These are phyloP conservation scores for Allacma fusca DNA, from an alignment of 2,888 invertebrate species.

Conservation along the genomic window DNA sequence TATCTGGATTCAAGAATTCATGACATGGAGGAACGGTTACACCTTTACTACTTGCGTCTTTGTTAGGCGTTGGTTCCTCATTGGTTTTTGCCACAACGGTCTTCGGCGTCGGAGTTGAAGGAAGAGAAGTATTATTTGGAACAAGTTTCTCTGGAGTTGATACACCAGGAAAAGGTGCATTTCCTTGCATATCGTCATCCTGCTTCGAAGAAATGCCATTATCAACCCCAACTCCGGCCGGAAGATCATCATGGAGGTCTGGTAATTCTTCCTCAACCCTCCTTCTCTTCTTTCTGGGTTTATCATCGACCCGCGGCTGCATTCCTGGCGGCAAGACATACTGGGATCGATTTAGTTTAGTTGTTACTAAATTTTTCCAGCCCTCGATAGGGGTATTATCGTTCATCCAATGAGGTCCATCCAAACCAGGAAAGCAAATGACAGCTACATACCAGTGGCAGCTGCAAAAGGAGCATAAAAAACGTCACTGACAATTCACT, in stretches of 20 bases:
- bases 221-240: too few relatives aligned
- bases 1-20: not conserved
- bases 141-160: not conserved
- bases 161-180: not conserved
- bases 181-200: conserved; percentile 20
- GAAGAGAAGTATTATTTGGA: too few relatives aligned
- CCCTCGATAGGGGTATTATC: conserved; percentile 31
- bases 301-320: not conserved
- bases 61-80: too few relatives aligned
- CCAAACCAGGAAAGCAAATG: conserved; percentile 89
- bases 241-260: too few relatives aligned
- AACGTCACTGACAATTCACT: too few relatives aligned
- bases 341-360: conserved; percentile 9
- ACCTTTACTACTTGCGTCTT: too few relatives aligned
- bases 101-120: too few relatives aligned
- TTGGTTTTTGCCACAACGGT: not conserved
- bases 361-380: conserved; percentile 22
- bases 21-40: too few relatives aligned
- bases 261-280: too few relatives aligned
- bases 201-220: not conserved
- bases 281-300: not conserved
- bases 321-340: conserved; percentile 38
- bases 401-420: conserved; percentile 64
- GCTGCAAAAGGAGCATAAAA: conserved; percentile 64
- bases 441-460: conserved; percentile 98